Base-by-base conservation (phyloP, 2,113 vertebrate genomes). In the Gymnogyps californianus region DNA sequence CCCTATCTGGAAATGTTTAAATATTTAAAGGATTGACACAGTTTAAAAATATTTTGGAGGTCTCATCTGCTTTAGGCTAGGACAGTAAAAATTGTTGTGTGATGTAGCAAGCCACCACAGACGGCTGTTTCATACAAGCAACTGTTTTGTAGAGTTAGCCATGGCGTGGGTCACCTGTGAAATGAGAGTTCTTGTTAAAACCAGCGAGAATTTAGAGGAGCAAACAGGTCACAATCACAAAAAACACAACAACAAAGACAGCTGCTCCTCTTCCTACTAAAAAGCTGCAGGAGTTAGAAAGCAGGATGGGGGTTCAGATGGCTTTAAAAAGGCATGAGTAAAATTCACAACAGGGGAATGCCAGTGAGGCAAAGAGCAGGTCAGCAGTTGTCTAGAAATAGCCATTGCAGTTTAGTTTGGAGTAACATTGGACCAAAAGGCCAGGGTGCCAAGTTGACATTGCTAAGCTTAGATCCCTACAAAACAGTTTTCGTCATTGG, bases 321-420 rank as follows among this genome's bases (percentile, higher is more conserved):
- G 76, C 70, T 96, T 93, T 77, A 76, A 88, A 94, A 93, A 91
- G 93, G 81, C 71, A 95, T 0, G 29, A 91, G 47, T 66, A 83
- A 74, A 93, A 95, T 87, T 51, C 71, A 25, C 4, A 2, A 62
- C 25, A 69, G 11, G 19, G 70, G 62, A 93, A 95, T 51, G 70
- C 75, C 93, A 93, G 29, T 0, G 1, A 72, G 89, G 93, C 65
- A 59, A 85, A 93, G 83, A 94, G 62, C 66, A 74, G 84, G 70
- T 87, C 93, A 95, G 62, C 87, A 89, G 84, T 1, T 42, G 59
- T 70, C 91, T n/a, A 80, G 89, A 97, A 97, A 97, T 71, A 91
- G 84, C 57, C 38, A 22, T 0, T 54, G 54, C 54, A 94, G 87
- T 92, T 94, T 10, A 79, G 77, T 58, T 72, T 72, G 84, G 87